A percentile compares a stretch with the other conserved stretches of the same genome.
These are phyloP conservation scores for Danaus chrysippus DNA, from an alignment of 2,888 invertebrate genomes.

Conservation along the genomic window DNA sequence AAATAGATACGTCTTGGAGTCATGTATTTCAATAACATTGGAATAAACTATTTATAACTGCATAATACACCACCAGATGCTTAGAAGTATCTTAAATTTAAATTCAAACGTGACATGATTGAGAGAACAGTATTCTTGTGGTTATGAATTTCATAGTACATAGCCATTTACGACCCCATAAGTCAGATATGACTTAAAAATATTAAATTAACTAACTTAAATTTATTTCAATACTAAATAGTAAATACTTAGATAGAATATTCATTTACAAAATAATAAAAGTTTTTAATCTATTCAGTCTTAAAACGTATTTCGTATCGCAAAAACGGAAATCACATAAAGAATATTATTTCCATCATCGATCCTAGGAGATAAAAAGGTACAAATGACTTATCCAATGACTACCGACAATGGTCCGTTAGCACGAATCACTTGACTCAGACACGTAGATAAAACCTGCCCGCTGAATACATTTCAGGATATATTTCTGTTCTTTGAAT, in stretches of 20 bases:
- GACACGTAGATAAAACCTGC: conserved; percentile 13
- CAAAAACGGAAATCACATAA: not conserved
- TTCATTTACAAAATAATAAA: not conserved
- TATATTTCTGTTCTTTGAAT: conserved; percentile 5
- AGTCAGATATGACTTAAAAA: no score
- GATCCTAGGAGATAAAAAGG: conserved; percentile 10
- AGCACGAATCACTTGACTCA: conserved; percentile 14
- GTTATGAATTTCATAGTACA: not conserved
- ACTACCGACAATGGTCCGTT: conserved; percentile 16
- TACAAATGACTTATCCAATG: conserved; percentile 26
- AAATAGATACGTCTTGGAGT: conserved; percentile 43
- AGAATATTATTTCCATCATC: not conserved
- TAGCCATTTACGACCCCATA: not conserved
- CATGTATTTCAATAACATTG: conserved; percentile 28
- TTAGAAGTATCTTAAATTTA: conserved; percentile 1
- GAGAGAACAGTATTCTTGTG: not conserved
- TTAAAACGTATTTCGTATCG: not conserved
- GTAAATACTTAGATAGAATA: not conserved
- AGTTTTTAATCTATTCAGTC: no score
- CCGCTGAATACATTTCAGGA: conserved; percentile 9
- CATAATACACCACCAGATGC: conserved; percentile 4
- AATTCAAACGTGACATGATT: not conserved
- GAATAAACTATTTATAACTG: conserved; percentile 8
- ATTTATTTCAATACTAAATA: no score
- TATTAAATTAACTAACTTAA: no score